Evolutionary conservation across 2,113 vertebrate genomes (phyloP).

Genomic region (Alligator mississippiensis): DNA sequence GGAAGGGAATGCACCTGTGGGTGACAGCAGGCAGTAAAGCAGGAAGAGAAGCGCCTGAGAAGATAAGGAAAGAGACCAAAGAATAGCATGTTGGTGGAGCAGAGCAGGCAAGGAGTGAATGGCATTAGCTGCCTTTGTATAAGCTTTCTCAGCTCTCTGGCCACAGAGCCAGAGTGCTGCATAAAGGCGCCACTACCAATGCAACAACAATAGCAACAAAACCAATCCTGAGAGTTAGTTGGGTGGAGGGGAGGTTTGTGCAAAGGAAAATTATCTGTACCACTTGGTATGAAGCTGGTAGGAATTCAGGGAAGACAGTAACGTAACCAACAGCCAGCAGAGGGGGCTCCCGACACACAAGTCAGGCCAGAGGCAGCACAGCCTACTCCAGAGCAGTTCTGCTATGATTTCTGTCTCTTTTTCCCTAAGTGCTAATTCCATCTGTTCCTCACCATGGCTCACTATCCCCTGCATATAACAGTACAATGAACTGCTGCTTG

Average conservation of each 20-base stretch:
- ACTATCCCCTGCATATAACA: not conserved
- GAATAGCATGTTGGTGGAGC: not conserved
- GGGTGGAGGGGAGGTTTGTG: rapidly evolving
- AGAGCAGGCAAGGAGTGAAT: not conserved
- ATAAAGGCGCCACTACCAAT: not conserved
- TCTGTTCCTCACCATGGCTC: not conserved
- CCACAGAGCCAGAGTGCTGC: not conserved
- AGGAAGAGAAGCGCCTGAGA: not conserved
- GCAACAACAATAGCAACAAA: not conserved
- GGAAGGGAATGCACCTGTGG: not conserved
- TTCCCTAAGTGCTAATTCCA: not conserved
- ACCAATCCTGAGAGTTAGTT: rapidly evolving
- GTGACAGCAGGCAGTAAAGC: not conserved
- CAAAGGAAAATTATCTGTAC: not conserved
- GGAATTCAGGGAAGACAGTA: rapidly evolving
- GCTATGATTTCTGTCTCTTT: not conserved
- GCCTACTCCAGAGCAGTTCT: too few species aligned
- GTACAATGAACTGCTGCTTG: not conserved
- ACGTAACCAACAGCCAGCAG: not conserved
- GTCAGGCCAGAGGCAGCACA: rapidly evolving
- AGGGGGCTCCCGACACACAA: conserved; percentile 9
- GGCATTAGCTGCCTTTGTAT: not conserved
- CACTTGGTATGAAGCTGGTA: not conserved
- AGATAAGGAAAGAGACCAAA: not conserved
- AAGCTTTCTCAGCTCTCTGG: not conserved